Conservation (phyloP, 2,888 invertebrate species). For the Drosophila yooni region DNA sequence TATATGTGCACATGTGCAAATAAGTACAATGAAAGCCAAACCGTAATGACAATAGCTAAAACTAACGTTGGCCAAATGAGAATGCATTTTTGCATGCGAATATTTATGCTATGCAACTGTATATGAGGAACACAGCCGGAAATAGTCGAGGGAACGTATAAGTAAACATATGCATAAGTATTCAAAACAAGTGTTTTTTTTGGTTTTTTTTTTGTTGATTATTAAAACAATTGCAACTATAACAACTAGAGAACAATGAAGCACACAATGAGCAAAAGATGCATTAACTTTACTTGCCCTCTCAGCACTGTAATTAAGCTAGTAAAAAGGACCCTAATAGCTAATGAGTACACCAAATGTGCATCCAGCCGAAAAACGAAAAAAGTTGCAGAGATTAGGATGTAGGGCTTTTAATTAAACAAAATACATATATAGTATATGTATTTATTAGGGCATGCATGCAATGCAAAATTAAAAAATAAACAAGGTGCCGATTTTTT, state of each 20-base stretch:
- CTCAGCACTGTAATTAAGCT: slow-evolving; percentile 7
- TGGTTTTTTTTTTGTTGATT: slow-evolving; percentile 24
- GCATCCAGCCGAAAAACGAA: background rate
- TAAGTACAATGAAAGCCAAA: slow-evolving; percentile 13
- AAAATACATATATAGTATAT: background rate
- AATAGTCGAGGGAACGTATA: slow-evolving; percentile 1
- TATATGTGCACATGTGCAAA: slow-evolving; percentile 5
- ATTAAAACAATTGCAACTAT: slow-evolving; percentile 34
- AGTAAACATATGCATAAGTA: slow-evolving; percentile 27
- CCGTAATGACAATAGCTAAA: slow-evolving; percentile 49
- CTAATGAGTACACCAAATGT: background rate
- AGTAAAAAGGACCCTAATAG: background rate
- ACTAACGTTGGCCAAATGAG: slow-evolving; percentile 17
- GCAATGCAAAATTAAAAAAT: background rate
- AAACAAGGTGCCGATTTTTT: too few species aligned
- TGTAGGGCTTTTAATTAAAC: background rate
- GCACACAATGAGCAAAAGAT: slow-evolving; percentile 11
- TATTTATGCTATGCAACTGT: background rate
- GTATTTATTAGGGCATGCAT: background rate
- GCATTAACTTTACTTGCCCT: background rate
- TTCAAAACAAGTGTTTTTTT: slow-evolving; percentile 6
- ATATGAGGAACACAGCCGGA: background rate
- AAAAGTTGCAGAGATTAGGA: background rate
- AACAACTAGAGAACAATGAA: slow-evolving; percentile 31
- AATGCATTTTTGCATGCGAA: background rate